Conservation (phyloP, 2,797 vertebrate species). For the Ciconia nigra region DNA sequence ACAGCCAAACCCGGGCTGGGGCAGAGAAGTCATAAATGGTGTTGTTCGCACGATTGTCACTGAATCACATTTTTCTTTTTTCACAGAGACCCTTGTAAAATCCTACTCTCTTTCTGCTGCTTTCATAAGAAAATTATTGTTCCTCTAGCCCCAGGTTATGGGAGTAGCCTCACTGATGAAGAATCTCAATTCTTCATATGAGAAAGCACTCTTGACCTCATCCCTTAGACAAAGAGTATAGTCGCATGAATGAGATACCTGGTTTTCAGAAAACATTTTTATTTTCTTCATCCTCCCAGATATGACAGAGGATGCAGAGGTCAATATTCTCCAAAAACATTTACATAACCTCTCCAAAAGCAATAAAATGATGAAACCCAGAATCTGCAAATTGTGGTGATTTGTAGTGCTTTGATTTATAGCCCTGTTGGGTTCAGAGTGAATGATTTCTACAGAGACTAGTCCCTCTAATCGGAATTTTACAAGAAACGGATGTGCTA, state of each 20-base stretch:
- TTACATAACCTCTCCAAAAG: constrained; percentile 3
- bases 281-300: not conserved
- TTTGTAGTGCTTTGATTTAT: constrained; percentile 63
- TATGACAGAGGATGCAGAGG: not conserved
- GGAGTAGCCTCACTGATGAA: not conserved
- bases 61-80: not conserved
- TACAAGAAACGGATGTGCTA: constrained; percentile 58
- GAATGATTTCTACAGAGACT: constrained; percentile 57
- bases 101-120: not conserved
- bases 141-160: not conserved
- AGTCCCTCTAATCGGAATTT: constrained; percentile 43
- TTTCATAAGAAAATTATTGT: not conserved
- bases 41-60: fast-evolving
- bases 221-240: not conserved
- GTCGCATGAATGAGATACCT: not conserved
- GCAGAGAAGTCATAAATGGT: not conserved
- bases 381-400: constrained; percentile 47
- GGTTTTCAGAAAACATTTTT: not conserved
- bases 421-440: constrained; percentile 55
- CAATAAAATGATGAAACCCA: constrained; percentile 51
- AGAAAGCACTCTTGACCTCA: not conserved
- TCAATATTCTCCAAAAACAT: not conserved
- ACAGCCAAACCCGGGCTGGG: not conserved
- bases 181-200: not conserved
- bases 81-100: not conserved